Base-by-base conservation (phyloP, 2,113 vertebrate species). In the Notarius lentiginosus region DNA sequence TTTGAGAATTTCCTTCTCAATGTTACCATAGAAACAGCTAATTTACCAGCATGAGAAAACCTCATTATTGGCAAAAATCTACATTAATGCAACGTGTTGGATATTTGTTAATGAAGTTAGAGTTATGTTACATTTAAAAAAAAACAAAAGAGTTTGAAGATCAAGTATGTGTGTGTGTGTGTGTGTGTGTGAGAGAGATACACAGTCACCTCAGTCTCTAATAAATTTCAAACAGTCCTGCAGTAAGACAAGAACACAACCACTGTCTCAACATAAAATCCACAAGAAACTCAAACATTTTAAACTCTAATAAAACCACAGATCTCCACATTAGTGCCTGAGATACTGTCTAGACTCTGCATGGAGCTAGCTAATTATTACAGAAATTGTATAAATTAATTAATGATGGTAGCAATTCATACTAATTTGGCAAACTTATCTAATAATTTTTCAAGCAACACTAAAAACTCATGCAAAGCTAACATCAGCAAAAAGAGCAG, bases 201-300 rank as follows among this genome's bases (percentile, higher is more conserved):
- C 77, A 61, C 56, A 61, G 79, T 58, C 30, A 27, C 17, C 17
- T 80, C 30, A 8, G 76, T 79, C 76, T 79, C 15, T 56, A 56
- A 56, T 80, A 60, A 80, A 60, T 60, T 79, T 30, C 18, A 58
- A 41, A 81, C 79, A 81, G 79, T 41, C 79, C 79, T 34, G 27
- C 56, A 81, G 14, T 61, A 5, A 61, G 30, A 61, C 56, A 81
- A 41, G n/a, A 34, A 34, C 17, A 80, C 75, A 15, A 27, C 24
- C 51, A 79, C 14, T 7, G 4, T 79, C 75, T 79, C 27, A 55
- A 79, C 75, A 55, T 55, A 81, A 81, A 30, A 60, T 18, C 53
- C 15, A 79, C 49, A 79, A 30, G 3, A 20, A 53, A 11, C 55
- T 60, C 53, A 80, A 60, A 80, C 27, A 53, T 77, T 1, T 73